These are phyloP conservation scores for Pogona vitticeps DNA, from an alignment of 2,113 vertebrate species.

Conservation along the genomic window DNA sequence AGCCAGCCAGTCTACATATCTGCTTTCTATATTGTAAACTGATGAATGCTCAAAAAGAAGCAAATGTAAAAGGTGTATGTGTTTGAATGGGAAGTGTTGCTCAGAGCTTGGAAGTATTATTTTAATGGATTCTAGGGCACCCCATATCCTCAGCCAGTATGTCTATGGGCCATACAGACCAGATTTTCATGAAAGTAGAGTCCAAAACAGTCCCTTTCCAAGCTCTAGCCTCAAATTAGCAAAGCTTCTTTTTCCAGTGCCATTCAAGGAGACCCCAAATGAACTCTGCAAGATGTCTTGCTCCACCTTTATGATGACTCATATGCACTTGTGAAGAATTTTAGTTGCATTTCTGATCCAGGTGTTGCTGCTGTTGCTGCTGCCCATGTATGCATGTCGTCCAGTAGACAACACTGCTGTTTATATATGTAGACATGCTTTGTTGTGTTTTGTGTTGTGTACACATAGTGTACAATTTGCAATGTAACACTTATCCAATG, in stretches of 20 bases:
- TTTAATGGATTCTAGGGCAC: no score
- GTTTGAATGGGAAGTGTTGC: no score
- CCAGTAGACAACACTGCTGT: background rate
- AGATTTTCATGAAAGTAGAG: no score
- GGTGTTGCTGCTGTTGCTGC: background rate
- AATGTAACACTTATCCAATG: background rate
- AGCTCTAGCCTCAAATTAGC: background rate
- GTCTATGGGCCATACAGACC: no score
- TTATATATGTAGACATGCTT: background rate
- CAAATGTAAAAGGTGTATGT: background rate
- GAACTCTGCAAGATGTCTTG: background rate
- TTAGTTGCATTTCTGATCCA: slow-evolving; percentile 1
- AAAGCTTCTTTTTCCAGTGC: background rate
- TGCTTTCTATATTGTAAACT: background rate
- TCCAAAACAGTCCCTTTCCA: no score
- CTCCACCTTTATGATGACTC: background rate
- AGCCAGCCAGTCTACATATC: background rate
- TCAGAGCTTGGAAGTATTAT: no score
- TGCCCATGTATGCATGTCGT: background rate
- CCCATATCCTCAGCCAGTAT: no score
- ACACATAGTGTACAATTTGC: background rate
- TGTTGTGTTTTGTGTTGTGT: no score
- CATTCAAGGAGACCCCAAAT: background rate
- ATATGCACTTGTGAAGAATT: background rate
- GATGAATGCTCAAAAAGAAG: background rate